phyloP scores from a whole-genome alignment of 1,140 invertebrate species.

The Pachypeltis micranthus region DNA sequence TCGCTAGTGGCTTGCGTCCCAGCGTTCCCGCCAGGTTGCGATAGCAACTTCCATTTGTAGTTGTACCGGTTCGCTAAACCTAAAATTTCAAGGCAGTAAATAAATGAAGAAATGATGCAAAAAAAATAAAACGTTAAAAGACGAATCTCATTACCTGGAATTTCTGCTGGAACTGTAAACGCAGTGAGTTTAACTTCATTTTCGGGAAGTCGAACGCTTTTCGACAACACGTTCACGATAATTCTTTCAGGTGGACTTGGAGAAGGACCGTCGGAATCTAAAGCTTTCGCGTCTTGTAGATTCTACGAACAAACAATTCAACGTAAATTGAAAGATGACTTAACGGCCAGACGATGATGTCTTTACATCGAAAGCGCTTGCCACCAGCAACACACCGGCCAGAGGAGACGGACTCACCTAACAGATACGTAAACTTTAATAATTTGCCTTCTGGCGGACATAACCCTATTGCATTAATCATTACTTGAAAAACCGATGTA shows the following conservation, averaged over 20 bases:
- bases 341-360: too few species aligned
- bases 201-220: constrained; percentile 54
- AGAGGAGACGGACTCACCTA: too few species aligned
- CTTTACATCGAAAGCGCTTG: too few species aligned
- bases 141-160: constrained; percentile 39
- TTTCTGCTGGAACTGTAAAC: constrained; percentile 63
- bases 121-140: constrained; percentile 1
- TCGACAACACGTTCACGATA: constrained; percentile 63
- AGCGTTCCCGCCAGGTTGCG: constrained; percentile 59
- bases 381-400: too few species aligned
- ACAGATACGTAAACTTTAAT: too few species aligned
- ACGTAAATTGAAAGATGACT: too few species aligned
- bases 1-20: constrained; percentile 35
- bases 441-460: too few species aligned
- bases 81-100: constrained; percentile 4
- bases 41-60: constrained; percentile 77
- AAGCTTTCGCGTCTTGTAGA: constrained; percentile 24
- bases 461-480: too few species aligned
- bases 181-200: constrained; percentile 67
- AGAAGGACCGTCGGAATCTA: constrained; percentile 35
- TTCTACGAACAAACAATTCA: constrained; percentile 27
- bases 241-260: constrained; percentile 47
- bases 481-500: too few species aligned
- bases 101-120: too few species aligned
- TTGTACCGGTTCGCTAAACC: constrained; percentile 43